A percentile compares a stretch with the other conserved stretches of the same genome.
Conservation (phyloP, 2,797 vertebrate species). For the Siniperca obscura region DNA sequence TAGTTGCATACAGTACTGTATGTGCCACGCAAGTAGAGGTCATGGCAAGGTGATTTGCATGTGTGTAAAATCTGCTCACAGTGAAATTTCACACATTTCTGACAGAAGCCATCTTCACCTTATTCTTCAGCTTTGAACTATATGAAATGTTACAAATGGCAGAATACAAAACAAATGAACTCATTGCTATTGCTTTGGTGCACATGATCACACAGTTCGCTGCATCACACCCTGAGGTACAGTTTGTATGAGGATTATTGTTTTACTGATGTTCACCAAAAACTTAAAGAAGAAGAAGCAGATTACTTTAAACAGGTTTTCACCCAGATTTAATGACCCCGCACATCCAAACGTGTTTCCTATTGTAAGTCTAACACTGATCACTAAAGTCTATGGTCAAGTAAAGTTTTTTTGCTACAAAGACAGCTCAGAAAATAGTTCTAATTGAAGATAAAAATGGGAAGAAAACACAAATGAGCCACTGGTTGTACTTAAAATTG, state of each 20-base stretch:
- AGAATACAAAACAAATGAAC: slow-evolving; percentile 30
- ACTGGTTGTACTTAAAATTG: neutral
- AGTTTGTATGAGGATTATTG: neutral
- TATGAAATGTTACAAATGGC: neutral
- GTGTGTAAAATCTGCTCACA: slow-evolving; percentile 57
- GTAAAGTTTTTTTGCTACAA: neutral
- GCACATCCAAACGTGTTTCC: neutral
- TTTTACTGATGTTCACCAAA: neutral
- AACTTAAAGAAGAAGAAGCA: neutral
- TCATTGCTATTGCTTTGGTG: neutral
- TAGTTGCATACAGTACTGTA: slow-evolving; percentile 21
- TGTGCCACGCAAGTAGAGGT: slow-evolving; percentile 51
- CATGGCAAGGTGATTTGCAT: slow-evolving; percentile 71
- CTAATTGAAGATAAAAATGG: neutral
- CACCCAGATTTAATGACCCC: neutral
- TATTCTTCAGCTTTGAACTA: slow-evolving; percentile 22
- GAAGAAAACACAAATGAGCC: neutral
- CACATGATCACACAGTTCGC: neutral
- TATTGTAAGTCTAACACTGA: neutral
- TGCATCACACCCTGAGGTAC: neutral
- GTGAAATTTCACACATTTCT: slow-evolving; percentile 51
- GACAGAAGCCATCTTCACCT: slow-evolving; percentile 46
- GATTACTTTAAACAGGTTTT: neutral
- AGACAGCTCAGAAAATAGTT: slow-evolving; percentile 2
- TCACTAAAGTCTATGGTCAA: neutral